phyloP scores from a whole-genome alignment of 2,888 invertebrate species.

The Antheraea assamensis region DNA sequence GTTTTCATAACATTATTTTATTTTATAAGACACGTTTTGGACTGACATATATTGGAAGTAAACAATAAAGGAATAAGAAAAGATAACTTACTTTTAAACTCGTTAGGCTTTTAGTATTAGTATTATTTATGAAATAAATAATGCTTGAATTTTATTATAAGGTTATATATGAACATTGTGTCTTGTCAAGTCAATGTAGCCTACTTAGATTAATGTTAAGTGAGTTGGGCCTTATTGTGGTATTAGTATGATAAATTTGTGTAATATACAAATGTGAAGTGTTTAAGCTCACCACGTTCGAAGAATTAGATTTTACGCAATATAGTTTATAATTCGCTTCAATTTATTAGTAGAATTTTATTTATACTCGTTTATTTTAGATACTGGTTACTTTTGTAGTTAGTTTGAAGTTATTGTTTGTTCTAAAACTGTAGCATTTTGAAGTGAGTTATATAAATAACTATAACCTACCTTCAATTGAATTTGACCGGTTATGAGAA shows the following conservation, averaged over 20 bases:
- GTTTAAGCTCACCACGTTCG: constrained; percentile 79
- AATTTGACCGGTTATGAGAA: background rate
- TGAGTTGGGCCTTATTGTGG: constrained; percentile 52
- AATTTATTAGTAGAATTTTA: constrained; percentile 3
- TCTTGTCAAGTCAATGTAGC: constrained; percentile 33
- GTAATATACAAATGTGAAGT: constrained; percentile 43
- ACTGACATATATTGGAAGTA: background rate
- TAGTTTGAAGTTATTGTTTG: background rate
- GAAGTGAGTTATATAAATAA: background rate
- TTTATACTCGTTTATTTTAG: background rate
- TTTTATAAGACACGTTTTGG: background rate
- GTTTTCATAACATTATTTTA: background rate
- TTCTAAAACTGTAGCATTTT: background rate
- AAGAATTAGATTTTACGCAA: constrained; percentile 35
- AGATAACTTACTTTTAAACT: background rate
- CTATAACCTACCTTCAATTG: too few species aligned
- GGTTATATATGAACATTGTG: constrained; percentile 24
- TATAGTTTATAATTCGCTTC: constrained; percentile 27
- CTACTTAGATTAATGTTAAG: constrained; percentile 32
- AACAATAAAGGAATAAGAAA: background rate
- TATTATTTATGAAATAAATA: constrained; percentile 25
- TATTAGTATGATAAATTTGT: constrained; percentile 27
- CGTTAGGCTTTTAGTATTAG: constrained; percentile 15
- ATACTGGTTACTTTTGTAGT: constrained; percentile 21
- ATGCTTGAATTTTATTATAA: constrained; percentile 25